Evolutionary conservation across 2,113 vertebrate genomes (phyloP).

Genomic region (Carassius gibelio): DNA sequence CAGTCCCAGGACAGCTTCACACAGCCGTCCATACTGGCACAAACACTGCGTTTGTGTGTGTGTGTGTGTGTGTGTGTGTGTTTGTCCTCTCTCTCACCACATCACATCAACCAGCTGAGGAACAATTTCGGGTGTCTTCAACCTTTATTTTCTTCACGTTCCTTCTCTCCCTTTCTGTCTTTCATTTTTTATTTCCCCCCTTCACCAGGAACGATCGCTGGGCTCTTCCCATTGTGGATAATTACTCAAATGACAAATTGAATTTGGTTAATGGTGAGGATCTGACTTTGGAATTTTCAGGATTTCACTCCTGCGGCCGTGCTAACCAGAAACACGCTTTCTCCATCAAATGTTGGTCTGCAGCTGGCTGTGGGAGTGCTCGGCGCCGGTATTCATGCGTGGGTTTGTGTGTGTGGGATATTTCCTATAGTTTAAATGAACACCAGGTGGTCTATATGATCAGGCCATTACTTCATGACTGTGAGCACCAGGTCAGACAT

Average conservation of each 20-base stretch:
- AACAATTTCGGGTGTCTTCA: conserved; percentile 51
- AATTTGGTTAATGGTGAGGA: conserved; percentile 52
- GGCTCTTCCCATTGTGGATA: conserved; percentile 21
- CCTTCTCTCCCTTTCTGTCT: conserved; percentile 7
- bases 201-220: not conserved
- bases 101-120: conserved; percentile 50
- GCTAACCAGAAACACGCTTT: conserved; percentile 57
- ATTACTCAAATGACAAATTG: conserved; percentile 50
- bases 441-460: conserved; percentile 55
- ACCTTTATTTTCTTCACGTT: conserved; percentile 30
- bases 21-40: conserved; percentile 47
- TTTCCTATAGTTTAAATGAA: conserved; percentile 52
- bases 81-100: conserved; percentile 45
- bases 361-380: conserved; percentile 45
- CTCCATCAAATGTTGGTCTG: conserved; percentile 50
- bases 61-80: conserved; percentile 42
- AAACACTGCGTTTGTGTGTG: conserved; percentile 19
- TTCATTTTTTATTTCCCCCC: not conserved
- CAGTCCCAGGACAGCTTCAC: conserved; percentile 56
- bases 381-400: conserved; percentile 21
- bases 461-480: conserved; percentile 45
- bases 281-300: conserved; percentile 50
- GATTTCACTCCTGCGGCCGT: conserved; percentile 46
- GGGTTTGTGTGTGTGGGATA: conserved; percentile 48
- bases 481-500: conserved; percentile 38